Conservation (phyloP, 2,113 vertebrate species). For the Gnathochromis pfefferi region DNA sequence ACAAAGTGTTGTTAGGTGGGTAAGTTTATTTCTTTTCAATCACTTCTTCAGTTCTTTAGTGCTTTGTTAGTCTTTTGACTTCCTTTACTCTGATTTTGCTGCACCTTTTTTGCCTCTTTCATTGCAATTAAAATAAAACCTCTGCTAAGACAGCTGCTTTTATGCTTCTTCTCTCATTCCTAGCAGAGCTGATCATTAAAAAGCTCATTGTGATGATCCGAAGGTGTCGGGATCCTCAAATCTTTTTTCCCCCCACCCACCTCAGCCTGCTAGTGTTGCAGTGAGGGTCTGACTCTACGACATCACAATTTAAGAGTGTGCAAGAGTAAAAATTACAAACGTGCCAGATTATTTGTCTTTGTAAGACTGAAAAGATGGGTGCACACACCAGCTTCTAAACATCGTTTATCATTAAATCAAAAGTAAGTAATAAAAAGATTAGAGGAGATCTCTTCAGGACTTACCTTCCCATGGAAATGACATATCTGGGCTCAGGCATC, state of each 20-base stretch:
- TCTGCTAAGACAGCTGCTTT: neutral
- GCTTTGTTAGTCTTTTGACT: neutral
- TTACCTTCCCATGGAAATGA: conserved; percentile 98
- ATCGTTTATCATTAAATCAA: accelerated
- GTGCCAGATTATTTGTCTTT: neutral
- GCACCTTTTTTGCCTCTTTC: neutral
- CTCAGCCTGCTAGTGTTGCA: neutral
- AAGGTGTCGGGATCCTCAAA: neutral
- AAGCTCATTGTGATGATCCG: neutral
- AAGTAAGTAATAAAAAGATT: neutral
- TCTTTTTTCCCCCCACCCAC: neutral
- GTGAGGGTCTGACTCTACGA: neutral
- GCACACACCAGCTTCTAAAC: neutral
- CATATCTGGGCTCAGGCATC: conserved; percentile 95
- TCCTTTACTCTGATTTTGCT: neutral
- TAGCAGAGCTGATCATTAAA: neutral
- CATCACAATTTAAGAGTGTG: too few species aligned
- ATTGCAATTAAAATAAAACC: neutral
- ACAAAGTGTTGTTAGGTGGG: neutral
- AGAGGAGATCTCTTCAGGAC: neutral
- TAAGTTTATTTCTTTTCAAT: neutral
- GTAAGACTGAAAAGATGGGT: neutral
- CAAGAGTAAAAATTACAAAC: neutral
- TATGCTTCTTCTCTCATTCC: neutral
- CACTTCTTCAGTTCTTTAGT: neutral